phyloP scores from a whole-genome alignment of 2,797 vertebrate species.

The Lacerta viridis region DNA sequence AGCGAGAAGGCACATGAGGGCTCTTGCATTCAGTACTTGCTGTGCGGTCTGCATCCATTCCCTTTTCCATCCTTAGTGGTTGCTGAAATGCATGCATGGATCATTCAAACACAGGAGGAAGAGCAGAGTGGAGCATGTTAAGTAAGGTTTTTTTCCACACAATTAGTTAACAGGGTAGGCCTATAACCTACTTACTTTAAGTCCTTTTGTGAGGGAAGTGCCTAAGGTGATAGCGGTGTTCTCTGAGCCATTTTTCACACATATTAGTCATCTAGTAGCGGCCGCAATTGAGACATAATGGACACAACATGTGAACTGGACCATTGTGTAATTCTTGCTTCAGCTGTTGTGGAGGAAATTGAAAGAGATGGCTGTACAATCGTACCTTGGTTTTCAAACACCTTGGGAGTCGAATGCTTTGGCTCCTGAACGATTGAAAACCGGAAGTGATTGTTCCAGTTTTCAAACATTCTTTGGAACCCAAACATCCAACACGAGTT shows the following conservation, averaged over 20 bases:
- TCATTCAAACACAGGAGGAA: not conserved
- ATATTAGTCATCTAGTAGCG: not conserved
- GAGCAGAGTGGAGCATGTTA: not conserved
- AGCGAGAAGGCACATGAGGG: not conserved
- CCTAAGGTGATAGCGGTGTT: not conserved
- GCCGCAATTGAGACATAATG: not conserved
- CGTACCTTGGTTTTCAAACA: too few relatives aligned
- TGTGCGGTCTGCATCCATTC: constrained; percentile 6
- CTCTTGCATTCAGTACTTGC: not conserved
- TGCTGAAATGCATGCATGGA: constrained; percentile 11
- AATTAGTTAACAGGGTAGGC: not conserved
- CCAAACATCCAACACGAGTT: too few relatives aligned
- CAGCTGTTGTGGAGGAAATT: not conserved
- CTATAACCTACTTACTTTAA: not conserved
- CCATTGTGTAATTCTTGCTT: not conserved
- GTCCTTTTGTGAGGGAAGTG: not conserved
- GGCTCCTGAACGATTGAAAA: too few relatives aligned
- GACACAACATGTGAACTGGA: not conserved
- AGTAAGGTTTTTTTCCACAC: not conserved
- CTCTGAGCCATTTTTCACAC: not conserved
- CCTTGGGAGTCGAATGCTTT: too few relatives aligned
- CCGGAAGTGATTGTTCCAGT: too few relatives aligned
- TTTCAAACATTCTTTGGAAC: too few relatives aligned
- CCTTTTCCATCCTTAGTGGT: not conserved
- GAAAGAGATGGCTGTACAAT: not conserved